Evolutionary conservation across 2,113 vertebrate species (phyloP).

Genomic region (Cinclus cinclus): DNA sequence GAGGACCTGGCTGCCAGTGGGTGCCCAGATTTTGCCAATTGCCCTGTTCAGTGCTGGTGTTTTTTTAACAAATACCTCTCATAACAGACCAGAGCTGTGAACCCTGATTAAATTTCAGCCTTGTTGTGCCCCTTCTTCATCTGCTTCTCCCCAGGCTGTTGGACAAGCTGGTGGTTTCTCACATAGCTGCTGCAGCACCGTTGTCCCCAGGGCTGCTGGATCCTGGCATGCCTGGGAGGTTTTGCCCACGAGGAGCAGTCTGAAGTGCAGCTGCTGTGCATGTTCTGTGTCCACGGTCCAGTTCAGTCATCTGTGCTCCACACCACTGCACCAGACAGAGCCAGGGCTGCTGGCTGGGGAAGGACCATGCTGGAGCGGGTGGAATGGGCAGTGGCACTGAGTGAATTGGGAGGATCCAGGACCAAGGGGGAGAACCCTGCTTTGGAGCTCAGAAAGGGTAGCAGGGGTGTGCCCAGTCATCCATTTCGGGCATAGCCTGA

Average conservation of each 20-base stretch:
- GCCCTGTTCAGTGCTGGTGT: too few species aligned
- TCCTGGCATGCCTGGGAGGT: rapidly evolving
- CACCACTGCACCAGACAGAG: not conserved
- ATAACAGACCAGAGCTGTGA: too few species aligned
- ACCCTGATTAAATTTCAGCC: not conserved
- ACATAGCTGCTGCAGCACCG: rapidly evolving
- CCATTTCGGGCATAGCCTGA: rapidly evolving
- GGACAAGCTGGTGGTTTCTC: not conserved
- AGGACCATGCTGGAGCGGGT: rapidly evolving
- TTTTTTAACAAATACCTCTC: not conserved
- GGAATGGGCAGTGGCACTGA: not conserved
- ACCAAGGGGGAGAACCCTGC: not conserved
- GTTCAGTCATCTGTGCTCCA: rapidly evolving
- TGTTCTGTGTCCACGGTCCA: rapidly evolving
- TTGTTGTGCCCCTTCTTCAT: not conserved
- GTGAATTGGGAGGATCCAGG: not conserved
- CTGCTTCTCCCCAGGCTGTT: not conserved
- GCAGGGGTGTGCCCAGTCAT: not conserved
- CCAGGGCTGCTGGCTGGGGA: not conserved
- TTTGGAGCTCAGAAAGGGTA: not conserved
- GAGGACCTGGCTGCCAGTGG: rapidly evolving
- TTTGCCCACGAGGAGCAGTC: not conserved
- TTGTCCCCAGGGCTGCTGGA: rapidly evolving
- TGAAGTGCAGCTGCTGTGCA: rapidly evolving
- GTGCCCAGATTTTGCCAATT: not conserved